Percentiles rank a stretch among this genome's conserved stretches.
These are phyloP conservation scores for Amorpha juglandis DNA, from an alignment of 2,888 invertebrate genomes.

Conservation along the genomic window DNA sequence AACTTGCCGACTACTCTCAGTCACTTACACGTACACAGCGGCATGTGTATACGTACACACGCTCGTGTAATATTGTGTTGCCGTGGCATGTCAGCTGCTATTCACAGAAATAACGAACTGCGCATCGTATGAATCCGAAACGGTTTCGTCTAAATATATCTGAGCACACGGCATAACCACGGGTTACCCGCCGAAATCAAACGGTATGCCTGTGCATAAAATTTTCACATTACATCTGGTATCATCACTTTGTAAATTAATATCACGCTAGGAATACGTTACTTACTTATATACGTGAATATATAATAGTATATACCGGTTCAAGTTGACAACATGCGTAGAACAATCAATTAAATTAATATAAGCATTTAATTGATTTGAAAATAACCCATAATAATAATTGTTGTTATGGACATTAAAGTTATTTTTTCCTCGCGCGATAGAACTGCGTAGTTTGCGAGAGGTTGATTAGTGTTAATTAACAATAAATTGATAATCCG, in stretches of 20 bases:
- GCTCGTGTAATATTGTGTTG: slow-evolving; percentile 48
- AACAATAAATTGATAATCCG: slow-evolving; percentile 48
- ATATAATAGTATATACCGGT: background rate
- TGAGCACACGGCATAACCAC: slow-evolving; percentile 12
- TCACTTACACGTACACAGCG: too few species aligned
- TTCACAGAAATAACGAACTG: slow-evolving; percentile 65
- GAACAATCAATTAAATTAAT: slow-evolving; percentile 1
- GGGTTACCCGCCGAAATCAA: slow-evolving; percentile 6
- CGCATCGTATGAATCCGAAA: slow-evolving; percentile 57
- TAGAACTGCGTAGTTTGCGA: slow-evolving; percentile 51
- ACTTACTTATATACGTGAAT: background rate
- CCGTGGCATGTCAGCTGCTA: slow-evolving; percentile 66
- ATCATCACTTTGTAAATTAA: slow-evolving; percentile 14
- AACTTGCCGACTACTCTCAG: too few species aligned
- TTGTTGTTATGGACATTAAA: slow-evolving; percentile 37
- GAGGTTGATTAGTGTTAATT: slow-evolving; percentile 51
- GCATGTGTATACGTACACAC: too few species aligned
- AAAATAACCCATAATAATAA: slow-evolving; percentile 35
- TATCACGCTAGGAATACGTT: background rate
- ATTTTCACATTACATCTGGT: slow-evolving; percentile 10
- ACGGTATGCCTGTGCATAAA: background rate
- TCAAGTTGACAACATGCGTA: background rate
- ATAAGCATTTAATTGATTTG: slow-evolving; percentile 35
- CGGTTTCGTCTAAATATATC: slow-evolving; percentile 49
- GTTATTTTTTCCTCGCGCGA: slow-evolving; percentile 45